Conservation (phyloP, 2,797 vertebrate species). For the Naso thynnoides region DNA sequence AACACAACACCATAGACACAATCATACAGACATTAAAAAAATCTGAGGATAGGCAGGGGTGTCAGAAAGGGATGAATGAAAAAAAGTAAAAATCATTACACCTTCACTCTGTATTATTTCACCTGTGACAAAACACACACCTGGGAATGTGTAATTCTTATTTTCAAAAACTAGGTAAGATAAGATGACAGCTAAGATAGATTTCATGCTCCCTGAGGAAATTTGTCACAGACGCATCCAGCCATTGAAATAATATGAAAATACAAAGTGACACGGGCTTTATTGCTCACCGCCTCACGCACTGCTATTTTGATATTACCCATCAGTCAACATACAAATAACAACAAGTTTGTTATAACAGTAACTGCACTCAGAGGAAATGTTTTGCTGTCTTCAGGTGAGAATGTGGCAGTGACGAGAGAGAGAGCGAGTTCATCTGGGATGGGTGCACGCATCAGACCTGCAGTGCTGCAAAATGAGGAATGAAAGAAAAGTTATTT, state of each 20-base stretch:
- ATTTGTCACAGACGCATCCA: slow-evolving; percentile 55
- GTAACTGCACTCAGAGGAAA: slow-evolving; percentile 41
- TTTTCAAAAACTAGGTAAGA: slow-evolving; percentile 60
- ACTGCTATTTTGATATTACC: slow-evolving; percentile 31
- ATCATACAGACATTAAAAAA: background rate
- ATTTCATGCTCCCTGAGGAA: slow-evolving; percentile 67
- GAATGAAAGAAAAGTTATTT: background rate
- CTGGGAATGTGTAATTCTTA: slow-evolving; percentile 50
- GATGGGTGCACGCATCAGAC: background rate
- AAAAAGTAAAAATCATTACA: slow-evolving; percentile 33
- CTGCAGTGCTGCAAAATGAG: background rate
- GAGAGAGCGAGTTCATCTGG: background rate
- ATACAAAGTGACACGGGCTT: slow-evolving; percentile 48
- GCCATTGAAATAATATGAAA: slow-evolving; percentile 60
- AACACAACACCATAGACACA: slow-evolving; percentile 4
- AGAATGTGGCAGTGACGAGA: slow-evolving; percentile 1
- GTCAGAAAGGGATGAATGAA: background rate
- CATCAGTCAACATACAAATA: slow-evolving; percentile 43
- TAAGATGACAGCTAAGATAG: slow-evolving; percentile 62
- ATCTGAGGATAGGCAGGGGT: background rate
- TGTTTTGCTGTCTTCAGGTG: background rate
- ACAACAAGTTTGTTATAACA: slow-evolving; percentile 26
- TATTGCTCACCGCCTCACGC: slow-evolving; percentile 46
- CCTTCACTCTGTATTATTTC: slow-evolving; percentile 41
- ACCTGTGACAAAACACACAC: slow-evolving; percentile 59